Percentiles rank a stretch among this genome's conserved stretches.
phyloP scores from a whole-genome alignment of 2,797 vertebrate genomes.

The Pipistrellus pipistrellus region DNA sequence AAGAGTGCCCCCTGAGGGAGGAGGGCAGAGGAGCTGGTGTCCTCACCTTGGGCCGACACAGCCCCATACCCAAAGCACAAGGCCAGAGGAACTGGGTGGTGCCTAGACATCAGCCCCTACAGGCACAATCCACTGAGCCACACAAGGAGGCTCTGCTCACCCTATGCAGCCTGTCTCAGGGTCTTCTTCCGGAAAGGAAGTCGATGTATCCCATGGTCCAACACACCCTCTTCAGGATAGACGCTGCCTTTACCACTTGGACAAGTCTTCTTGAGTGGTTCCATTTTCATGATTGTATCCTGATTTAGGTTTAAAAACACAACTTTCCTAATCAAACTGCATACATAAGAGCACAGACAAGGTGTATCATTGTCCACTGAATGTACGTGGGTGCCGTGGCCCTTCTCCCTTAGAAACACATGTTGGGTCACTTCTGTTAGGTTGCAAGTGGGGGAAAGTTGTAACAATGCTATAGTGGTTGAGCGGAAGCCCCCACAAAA shows the following conservation, averaged over 20 bases:
- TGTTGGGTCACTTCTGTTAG: background rate
- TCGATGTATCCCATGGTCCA: background rate
- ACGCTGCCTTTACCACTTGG: background rate
- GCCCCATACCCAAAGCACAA: background rate
- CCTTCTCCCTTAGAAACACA: background rate
- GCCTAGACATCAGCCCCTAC: background rate
- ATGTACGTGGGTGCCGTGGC: accelerated
- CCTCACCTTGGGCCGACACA: background rate
- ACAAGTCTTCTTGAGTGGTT: background rate
- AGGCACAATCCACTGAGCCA: too few species aligned
- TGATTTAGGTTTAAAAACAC: background rate
- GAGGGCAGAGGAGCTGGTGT: background rate
- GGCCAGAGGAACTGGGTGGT: too few species aligned
- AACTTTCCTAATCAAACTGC: background rate
- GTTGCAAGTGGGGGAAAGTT: accelerated
- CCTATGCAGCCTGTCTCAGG: background rate
- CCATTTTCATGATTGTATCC: background rate
- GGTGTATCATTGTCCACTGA: accelerated
- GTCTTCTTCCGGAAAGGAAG: background rate
- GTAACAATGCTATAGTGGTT: background rate
- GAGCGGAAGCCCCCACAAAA: background rate
- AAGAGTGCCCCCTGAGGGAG: background rate
- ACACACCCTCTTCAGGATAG: accelerated
- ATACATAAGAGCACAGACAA: background rate
- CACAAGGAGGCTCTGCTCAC: accelerated